A percentile compares a stretch with the other conserved stretches of the same genome.
These are phyloP conservation scores for Pristionchus mayeri DNA, from an alignment of 2,888 invertebrate species.

Conservation along the genomic window DNA sequence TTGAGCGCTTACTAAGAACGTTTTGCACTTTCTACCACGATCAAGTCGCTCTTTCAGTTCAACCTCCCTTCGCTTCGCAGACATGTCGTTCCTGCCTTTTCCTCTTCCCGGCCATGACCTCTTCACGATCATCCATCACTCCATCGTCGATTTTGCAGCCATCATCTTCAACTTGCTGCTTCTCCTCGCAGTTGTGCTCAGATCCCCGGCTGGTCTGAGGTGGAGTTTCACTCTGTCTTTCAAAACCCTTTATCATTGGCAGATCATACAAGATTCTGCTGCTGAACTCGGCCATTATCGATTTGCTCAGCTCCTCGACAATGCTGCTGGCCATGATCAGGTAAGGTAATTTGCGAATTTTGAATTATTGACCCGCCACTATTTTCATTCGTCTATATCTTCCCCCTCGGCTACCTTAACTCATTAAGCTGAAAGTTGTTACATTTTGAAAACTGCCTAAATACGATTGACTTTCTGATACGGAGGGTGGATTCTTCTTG, in stretches of 20 bases:
- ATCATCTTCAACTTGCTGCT: neutral
- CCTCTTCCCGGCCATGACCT: neutral
- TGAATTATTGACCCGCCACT: too few species aligned
- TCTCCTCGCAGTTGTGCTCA: neutral
- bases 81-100: neutral
- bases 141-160: neutral
- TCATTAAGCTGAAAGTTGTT: too few species aligned
- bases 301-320: neutral
- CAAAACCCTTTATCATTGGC: neutral
- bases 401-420: too few species aligned
- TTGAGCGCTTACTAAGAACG: too few species aligned
- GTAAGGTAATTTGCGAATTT: too few species aligned
- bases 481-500: too few species aligned
- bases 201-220: neutral
- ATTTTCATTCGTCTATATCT: neutral
- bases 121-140: neutral
- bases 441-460: neutral
- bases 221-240: neutral
- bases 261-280: constrained; percentile 11
- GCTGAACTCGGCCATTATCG: neutral
- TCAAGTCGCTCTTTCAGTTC: neutral
- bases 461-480: too few species aligned
- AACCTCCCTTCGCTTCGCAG: neutral
- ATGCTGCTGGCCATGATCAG: neutral
- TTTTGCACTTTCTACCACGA: too few species aligned